These are phyloP conservation scores for Drosophila novamexicana DNA, from an alignment of 1,140 invertebrate species.

Conservation along the genomic window DNA sequence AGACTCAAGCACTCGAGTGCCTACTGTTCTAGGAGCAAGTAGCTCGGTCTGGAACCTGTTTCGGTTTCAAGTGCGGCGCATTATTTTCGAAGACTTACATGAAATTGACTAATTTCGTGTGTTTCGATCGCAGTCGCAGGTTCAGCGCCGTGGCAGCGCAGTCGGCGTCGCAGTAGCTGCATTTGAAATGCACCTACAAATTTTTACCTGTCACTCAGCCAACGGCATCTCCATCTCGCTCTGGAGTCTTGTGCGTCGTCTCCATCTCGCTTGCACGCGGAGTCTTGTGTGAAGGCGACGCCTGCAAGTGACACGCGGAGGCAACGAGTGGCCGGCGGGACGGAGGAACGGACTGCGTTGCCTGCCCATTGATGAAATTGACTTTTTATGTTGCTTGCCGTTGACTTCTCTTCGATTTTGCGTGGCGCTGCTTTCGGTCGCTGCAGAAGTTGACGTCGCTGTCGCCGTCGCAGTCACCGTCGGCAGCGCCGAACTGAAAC, in stretches of 20 bases:
- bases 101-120: slow-evolving; percentile 81
- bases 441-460: slow-evolving; percentile 7
- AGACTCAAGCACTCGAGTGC: slow-evolving; percentile 18
- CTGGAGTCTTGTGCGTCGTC: neutral
- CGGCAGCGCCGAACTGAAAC: slow-evolving; percentile 48
- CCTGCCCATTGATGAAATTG: slow-evolving; percentile 83
- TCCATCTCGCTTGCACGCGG: slow-evolving; percentile 22
- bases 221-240: slow-evolving; percentile 33
- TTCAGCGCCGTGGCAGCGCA: slow-evolving; percentile 29
- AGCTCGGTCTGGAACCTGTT: slow-evolving; percentile 53
- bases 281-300: slow-evolving; percentile 56
- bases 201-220: slow-evolving; percentile 71
- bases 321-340: neutral
- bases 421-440: slow-evolving; percentile 44
- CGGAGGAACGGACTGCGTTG: slow-evolving; percentile 12
- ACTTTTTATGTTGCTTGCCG: slow-evolving; percentile 82
- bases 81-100: slow-evolving; percentile 71
- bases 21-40: slow-evolving; percentile 53
- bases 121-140: slow-evolving; percentile 9
- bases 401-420: slow-evolving; percentile 72
- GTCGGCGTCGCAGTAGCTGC: slow-evolving; percentile 16
- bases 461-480: slow-evolving; percentile 37
- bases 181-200: slow-evolving; percentile 73
- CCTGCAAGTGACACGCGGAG: slow-evolving; percentile 60
- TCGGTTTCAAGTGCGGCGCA: slow-evolving; percentile 57